Conservation (phyloP, 1,140 invertebrate genomes). For the Anthonomus grandis region DNA sequence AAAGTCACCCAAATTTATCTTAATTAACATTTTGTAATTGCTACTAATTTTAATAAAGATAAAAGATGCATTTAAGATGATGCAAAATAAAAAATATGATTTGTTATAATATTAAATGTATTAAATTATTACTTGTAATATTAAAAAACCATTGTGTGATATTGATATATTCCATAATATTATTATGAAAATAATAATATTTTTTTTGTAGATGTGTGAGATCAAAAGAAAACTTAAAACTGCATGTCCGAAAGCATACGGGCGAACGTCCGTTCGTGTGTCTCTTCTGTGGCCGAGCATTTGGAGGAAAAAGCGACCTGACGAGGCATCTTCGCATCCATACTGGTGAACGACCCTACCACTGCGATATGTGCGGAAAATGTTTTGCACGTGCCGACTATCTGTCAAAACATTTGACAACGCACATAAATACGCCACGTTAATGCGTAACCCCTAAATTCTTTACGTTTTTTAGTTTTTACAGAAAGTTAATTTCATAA, state of each 20-base stretch:
- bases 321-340: constrained; percentile 83
- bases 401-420: constrained; percentile 86
- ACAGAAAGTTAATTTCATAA: no score
- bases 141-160: no score
- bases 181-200: neutral
- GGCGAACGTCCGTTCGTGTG: constrained; percentile 85
- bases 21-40: no score
- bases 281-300: constrained; percentile 79
- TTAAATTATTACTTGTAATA: neutral
- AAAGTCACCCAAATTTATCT: no score
- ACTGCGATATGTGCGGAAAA: constrained; percentile 87
- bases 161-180: neutral
- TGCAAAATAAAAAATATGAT: no score
- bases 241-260: constrained; percentile 85
- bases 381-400: constrained; percentile 87
- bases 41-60: no score
- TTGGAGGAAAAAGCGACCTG: constrained; percentile 81
- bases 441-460: no score
- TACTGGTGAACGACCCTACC: constrained; percentile 82
- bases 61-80: no score
- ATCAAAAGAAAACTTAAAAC: constrained; percentile 82
- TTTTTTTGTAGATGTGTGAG: constrained; percentile 66
- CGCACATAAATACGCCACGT: constrained; percentile 71
- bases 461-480: neutral
- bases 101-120: no score